These are phyloP conservation scores for Orthonevra nobilis DNA, from an alignment of 2,888 invertebrate species.

Conservation along the genomic window DNA sequence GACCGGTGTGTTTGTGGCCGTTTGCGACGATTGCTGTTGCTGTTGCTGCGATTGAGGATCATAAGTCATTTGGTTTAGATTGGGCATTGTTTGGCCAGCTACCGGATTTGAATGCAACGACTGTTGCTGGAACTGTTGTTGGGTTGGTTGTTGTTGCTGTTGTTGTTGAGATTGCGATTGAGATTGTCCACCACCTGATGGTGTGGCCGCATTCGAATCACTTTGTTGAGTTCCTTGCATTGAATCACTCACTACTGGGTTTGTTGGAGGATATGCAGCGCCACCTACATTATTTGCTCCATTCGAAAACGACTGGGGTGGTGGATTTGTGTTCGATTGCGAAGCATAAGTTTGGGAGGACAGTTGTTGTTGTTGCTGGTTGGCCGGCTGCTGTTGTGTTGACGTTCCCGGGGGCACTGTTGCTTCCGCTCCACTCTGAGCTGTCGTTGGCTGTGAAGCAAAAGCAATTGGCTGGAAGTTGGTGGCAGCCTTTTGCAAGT, in stretches of 20 bases:
- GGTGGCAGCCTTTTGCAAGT: slow-evolving; percentile 73
- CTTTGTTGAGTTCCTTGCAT: slow-evolving; percentile 46
- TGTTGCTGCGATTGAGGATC: slow-evolving; percentile 72
- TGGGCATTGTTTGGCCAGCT: slow-evolving; percentile 77
- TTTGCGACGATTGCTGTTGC: slow-evolving; percentile 70
- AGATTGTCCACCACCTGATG: slow-evolving; percentile 72
- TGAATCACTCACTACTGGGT: slow-evolving; percentile 32
- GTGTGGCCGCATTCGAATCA: slow-evolving; percentile 60
- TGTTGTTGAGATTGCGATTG: slow-evolving; percentile 74
- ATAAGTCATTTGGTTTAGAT: slow-evolving; percentile 76
- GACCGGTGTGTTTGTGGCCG: slow-evolving; percentile 75
- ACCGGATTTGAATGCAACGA: slow-evolving; percentile 40
- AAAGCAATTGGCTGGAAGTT: slow-evolving; percentile 55
- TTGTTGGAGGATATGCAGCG: slow-evolving; percentile 60
- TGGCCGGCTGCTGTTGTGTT: slow-evolving; percentile 53
- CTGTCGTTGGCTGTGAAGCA: slow-evolving; percentile 5
- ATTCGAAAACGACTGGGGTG: slow-evolving; percentile 77
- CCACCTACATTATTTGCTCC: slow-evolving; percentile 56
- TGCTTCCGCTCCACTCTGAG: slow-evolving; percentile 38
- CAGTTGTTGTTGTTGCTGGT: slow-evolving; percentile 70
- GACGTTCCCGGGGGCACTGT: slow-evolving; percentile 42
- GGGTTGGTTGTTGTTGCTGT: slow-evolving; percentile 24
- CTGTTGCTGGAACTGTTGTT: slow-evolving; percentile 57
- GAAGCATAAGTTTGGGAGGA: slow-evolving; percentile 73
- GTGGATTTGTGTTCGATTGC: slow-evolving; percentile 7